These are phyloP conservation scores for Tetragonula carbonaria DNA, from an alignment of 2,888 invertebrate species.

Conservation along the genomic window DNA sequence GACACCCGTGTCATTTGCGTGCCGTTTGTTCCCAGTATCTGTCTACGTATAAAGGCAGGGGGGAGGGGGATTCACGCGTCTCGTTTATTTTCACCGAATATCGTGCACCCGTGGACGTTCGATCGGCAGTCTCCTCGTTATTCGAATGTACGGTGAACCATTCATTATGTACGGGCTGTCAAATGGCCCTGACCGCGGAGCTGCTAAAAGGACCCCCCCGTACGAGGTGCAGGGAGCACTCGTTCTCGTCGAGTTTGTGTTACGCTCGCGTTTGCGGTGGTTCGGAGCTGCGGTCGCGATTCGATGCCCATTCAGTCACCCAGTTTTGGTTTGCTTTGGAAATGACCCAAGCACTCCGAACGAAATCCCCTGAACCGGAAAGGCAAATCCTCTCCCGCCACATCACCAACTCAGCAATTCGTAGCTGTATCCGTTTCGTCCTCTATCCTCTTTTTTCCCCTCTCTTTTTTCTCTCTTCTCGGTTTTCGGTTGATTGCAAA, in stretches of 20 bases:
- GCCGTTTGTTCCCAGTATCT: constrained; percentile 14
- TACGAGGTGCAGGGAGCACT: constrained; percentile 57
- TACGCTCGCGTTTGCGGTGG: constrained; percentile 78
- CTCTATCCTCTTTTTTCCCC: constrained; percentile 16
- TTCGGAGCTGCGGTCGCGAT: constrained; percentile 79
- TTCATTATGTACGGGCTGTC: constrained; percentile 79
- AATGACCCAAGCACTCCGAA: constrained; percentile 80
- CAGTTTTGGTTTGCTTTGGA: constrained; percentile 82
- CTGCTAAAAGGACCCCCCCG: constrained; percentile 76
- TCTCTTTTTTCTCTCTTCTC: not conserved
- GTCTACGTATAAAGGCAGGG: constrained; percentile 1
- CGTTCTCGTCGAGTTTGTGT: constrained; percentile 76
- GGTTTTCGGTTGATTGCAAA: constrained; percentile 50
- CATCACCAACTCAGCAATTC: constrained; percentile 64
- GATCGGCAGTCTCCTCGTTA: constrained; percentile 59
- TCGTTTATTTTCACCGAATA: constrained; percentile 54
- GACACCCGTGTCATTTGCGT: constrained; percentile 16
- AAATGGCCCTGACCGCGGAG: constrained; percentile 78
- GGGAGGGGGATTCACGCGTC: constrained; percentile 40
- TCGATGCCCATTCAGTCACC: constrained; percentile 81
- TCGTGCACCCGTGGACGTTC: constrained; percentile 45
- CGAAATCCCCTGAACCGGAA: constrained; percentile 77
- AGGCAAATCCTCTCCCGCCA: constrained; percentile 75
- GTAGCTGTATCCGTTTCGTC: constrained; percentile 49
- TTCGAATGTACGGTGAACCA: constrained; percentile 63